Base-by-base conservation (phyloP, 2,797 vertebrate genomes). In the Typhlichthys subterraneus region DNA sequence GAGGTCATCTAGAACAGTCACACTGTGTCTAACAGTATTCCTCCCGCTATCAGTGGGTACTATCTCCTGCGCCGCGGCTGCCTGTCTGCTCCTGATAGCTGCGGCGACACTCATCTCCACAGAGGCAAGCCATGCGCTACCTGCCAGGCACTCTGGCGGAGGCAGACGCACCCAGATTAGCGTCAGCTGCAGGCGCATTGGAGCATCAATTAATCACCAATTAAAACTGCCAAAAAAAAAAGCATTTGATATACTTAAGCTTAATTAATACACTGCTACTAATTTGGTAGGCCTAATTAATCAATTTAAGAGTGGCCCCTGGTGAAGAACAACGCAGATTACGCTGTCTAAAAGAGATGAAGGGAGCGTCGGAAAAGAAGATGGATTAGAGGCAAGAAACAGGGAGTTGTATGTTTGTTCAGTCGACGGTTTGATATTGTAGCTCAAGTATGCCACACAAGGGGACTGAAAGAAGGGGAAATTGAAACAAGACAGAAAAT, bases 191-290 rank as follows among this genome's bases (percentile, higher is more conserved):
- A 76, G 84, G 87, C 77, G 12, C 63, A 49, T 49, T 76, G 69
- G 75, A 77, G 69, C 79, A 83, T 87, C 85, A 88, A 91, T 90
- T 90, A 91, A 89, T 89, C 62, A 82, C 68, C 38, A 85, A 88
- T 86, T 87, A 92, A 87, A 87, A 91, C 69, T 68, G 61, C 68
- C 14, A 49, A 29, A 11, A 17, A 56, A 69, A 82, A 86, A 85
- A 76, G 0, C 69, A 79, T 89, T 69, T 81, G 76, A 86, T 82
- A 81, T 86, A 89, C 87, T 88, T 89, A 75, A 81, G 68, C 69
- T 88, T 87, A 89, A 91, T 92, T 92, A 91, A 93, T 92, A 90
- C 76, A 82, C 70, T 83, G 69, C 57, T 85, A 87, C 69, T 83
- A 71, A 90, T 85, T 91, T 87, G 80, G 67, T 71, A 59, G 66